Evolutionary conservation across 2,888 invertebrate genomes (phyloP).

Genomic region (Bellardia bayeri): DNA sequence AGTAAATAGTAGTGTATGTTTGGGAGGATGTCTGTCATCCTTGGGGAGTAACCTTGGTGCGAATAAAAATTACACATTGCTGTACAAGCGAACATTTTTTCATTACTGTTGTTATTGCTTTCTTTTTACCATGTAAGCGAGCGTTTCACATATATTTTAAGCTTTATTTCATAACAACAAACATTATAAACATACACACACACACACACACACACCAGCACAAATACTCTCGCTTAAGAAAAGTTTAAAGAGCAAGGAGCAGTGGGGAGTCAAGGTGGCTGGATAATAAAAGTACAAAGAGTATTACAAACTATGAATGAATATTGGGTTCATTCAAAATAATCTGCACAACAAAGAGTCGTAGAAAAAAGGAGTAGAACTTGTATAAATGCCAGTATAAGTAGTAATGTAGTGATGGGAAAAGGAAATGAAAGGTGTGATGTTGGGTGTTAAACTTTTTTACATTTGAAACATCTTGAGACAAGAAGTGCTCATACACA

Average conservation of each 20-base stretch:
- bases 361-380: neutral
- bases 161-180: slow-evolving; percentile 57
- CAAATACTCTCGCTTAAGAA: slow-evolving; percentile 29
- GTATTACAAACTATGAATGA: slow-evolving; percentile 71
- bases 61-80: slow-evolving; percentile 83
- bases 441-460: slow-evolving; percentile 61
- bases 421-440: slow-evolving; percentile 63
- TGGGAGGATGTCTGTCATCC: slow-evolving; percentile 76
- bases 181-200: slow-evolving; percentile 7
- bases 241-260: slow-evolving; percentile 58
- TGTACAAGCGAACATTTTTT: slow-evolving; percentile 69
- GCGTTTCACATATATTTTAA: slow-evolving; percentile 55
- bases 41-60: slow-evolving; percentile 82
- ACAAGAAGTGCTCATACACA: slow-evolving; percentile 17
- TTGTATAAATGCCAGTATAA: slow-evolving; percentile 22
- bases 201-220: neutral
- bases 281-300: slow-evolving; percentile 26
- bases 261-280: slow-evolving; percentile 53
- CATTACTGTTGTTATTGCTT: slow-evolving; percentile 49
- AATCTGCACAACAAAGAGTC: slow-evolving; percentile 63
- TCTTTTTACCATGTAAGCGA: slow-evolving; percentile 48
- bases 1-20: slow-evolving; percentile 51
- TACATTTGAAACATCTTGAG: slow-evolving; percentile 64
- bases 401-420: slow-evolving; percentile 40
- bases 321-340: slow-evolving; percentile 71